Evolutionary conservation across 2,797 vertebrate genomes (phyloP).

Genomic region (Apodemus agrarius): DNA sequence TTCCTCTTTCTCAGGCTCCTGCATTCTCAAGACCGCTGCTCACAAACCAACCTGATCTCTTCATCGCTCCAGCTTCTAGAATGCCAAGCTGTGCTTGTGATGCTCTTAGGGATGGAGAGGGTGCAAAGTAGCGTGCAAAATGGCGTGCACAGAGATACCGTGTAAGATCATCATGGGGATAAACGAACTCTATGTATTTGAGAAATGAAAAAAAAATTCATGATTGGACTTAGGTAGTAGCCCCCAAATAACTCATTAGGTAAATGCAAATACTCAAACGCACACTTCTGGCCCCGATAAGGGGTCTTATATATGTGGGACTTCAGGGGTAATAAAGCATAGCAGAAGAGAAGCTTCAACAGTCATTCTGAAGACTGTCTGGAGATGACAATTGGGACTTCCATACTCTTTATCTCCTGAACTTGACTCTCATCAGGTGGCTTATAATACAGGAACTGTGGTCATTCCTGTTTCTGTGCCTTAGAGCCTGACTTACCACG

Average conservation of each 20-base stretch:
- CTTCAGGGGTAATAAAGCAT: rapidly evolving
- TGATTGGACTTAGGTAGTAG: neutral
- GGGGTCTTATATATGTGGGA: too few relatives aligned
- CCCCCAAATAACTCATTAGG: neutral
- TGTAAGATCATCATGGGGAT: neutral
- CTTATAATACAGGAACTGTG: neutral
- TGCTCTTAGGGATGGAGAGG: neutral
- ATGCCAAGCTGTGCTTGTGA: neutral
- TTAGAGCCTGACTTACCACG: neutral
- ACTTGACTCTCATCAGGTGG: neutral
- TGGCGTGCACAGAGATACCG: neutral
- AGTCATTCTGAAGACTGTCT: neutral
- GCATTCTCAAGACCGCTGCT: neutral
- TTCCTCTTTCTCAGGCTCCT: neutral
- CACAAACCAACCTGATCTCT: neutral
- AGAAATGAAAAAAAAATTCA: neutral
- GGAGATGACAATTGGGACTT: neutral
- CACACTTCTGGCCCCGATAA: neutral
- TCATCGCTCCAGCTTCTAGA: neutral
- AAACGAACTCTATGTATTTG: too few relatives aligned
- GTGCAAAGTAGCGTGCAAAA: neutral
- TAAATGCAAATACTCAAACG: neutral
- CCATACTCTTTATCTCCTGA: neutral
- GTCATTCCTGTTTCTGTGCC: neutral
- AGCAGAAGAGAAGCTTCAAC: neutral